These are phyloP conservation scores for Saxidomus purpurata DNA, from an alignment of 1,140 invertebrate genomes.

Conservation along the genomic window DNA sequence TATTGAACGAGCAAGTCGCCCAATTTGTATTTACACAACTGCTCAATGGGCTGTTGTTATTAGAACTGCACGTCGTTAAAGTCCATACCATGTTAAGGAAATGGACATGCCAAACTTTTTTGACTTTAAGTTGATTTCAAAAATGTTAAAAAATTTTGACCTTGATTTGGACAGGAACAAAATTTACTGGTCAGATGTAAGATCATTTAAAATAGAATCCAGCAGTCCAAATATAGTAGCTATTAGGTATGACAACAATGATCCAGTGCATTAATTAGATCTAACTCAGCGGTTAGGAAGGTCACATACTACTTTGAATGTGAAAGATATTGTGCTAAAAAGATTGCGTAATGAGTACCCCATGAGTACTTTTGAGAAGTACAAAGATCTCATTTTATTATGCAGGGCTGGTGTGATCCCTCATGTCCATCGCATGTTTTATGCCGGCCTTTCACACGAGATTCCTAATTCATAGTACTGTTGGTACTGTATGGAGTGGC, in stretches of 20 bases:
- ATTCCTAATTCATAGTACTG: background rate
- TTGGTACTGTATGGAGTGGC: background rate
- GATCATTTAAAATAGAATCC: no score
- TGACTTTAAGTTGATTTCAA: slow-evolving; percentile 10
- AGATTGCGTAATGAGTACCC: background rate
- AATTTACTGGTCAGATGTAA: background rate
- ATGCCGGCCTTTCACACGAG: background rate
- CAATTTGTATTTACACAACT: background rate
- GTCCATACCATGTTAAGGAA: slow-evolving; percentile 1
- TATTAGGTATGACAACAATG: slow-evolving; percentile 27
- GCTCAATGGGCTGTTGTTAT: slow-evolving; percentile 24
- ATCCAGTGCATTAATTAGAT: slow-evolving; percentile 10
- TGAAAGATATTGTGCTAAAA: background rate
- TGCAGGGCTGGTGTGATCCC: slow-evolving; percentile 2
- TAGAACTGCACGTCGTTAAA: slow-evolving; percentile 9
- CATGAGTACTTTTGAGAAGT: slow-evolving; percentile 20
- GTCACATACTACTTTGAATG: background rate
- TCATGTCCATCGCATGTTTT: background rate
- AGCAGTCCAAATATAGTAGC: slow-evolving; percentile 27
- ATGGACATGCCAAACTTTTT: slow-evolving; percentile 37
- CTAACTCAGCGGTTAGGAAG: background rate
- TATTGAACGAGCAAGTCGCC: slow-evolving; percentile 17
- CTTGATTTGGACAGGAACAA: background rate
- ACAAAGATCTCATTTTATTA: slow-evolving; percentile 20
- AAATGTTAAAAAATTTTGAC: background rate